Base-by-base conservation (phyloP, 2,113 vertebrate genomes). In the Rafetus swinhoei region DNA sequence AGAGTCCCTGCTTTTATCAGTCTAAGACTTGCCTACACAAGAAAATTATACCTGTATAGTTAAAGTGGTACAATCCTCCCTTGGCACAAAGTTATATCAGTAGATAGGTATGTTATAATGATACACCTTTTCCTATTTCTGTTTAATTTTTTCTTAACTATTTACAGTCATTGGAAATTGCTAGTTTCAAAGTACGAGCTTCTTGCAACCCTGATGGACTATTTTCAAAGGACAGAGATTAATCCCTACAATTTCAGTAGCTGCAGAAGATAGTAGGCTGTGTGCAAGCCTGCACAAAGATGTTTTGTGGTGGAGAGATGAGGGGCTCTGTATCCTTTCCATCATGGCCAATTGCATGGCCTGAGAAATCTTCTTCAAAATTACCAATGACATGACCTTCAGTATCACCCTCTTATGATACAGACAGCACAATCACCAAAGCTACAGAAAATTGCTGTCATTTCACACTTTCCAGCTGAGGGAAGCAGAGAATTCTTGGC, bases 381-480 rank as follows among this genome's bases (percentile, higher is more conserved):
- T 95, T 90, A 87, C 87, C 79, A 80, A 74, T 82, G 86, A 95
- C 86, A 56, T 84, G 81, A 77, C 52, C 54, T 88, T 77, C 74
- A 77, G 22, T 86, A 82, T 84, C 86, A 92, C 81, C 95, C 77
- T 52, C 50, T 72, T 88, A 85, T 6, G 57, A 52, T 21, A 95
- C 39, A 50, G 45, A 24, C 39, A 77, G 45, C 35, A 45, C 45
- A 93, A 52, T 25, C 91, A 94, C 18, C 84, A 91, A 95, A 84
- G n/a, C 92, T 90, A 45, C 77, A 87, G 88, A 89, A 87, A 95
- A 92, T 94, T 95, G 94, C 77, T 55, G 93, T 90, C 32, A 93
- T 92, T 96, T 95, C 77, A 90, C 81, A 91, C 2, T 91, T 91
- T 86, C 84, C 45, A 54, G 65, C 27, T 94, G 81, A 91, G 50